Base-by-base conservation (phyloP, 2,888 invertebrate genomes). In the Ophion costatus region DNA sequence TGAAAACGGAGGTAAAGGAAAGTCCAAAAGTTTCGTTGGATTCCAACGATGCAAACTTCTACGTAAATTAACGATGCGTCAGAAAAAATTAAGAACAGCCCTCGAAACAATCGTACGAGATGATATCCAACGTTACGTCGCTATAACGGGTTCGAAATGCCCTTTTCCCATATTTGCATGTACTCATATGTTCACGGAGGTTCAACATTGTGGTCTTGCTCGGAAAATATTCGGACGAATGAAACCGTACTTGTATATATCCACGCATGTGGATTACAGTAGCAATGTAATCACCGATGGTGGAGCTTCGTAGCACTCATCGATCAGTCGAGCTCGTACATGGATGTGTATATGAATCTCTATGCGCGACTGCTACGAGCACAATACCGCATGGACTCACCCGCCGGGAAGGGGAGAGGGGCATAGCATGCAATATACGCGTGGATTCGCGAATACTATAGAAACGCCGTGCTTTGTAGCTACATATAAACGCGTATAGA, bases 211-310 rank as follows among this genome's bases (percentile, higher is more conserved):
- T 33, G 17, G 42, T n/a, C 71, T 22, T 67, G 69, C 42, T 76
- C 67, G 51, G 45, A 82, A 82, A 85, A 79, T 85, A 82, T 76
- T 73, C 61, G 71, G 11, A 33, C 24, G 63, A 63, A 66, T 78
- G 70, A 82, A 82, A 82, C 78, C n/a, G 73, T 61, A 22, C 38
- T 74, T 22, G 51, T 75, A 75, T 51, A 42, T 64, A 51, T 76
- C 66, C 51, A 6, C 20, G 51, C 51, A 61, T 59, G 11, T 59
- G 24, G 66, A 78, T 17, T 59, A 78, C 17, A 80, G 17, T 24
- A 38, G 70, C 63, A 75, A 33, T 64, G 80, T 61, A 42, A 82
- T 76, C 42, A 63, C 66, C 42, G 69, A 75, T 57, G 63, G 73
- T 75, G 42, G 33, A 56, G 56, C 57, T 57, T 61, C 69, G 17